Conservation (phyloP, 2,113 vertebrate genomes). For the Aegithalos caudatus region DNA sequence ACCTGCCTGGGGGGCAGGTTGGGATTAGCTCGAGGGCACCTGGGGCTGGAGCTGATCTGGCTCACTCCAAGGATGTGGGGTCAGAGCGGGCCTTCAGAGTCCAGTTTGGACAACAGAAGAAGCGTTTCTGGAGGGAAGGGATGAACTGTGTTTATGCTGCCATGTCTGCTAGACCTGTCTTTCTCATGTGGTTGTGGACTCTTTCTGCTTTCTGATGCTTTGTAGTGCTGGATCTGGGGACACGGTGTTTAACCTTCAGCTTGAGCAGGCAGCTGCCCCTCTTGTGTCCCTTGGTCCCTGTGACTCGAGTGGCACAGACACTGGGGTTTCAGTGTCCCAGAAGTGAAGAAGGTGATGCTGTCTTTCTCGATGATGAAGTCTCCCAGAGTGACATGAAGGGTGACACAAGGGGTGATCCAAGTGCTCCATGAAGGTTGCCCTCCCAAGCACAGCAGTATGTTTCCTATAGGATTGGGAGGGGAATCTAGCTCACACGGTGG, state of each 20-base stretch:
- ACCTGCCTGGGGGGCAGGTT: neutral
- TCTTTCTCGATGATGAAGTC: neutral
- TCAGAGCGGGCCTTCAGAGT: neutral
- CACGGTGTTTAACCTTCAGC: neutral
- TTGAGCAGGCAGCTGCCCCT: neutral
- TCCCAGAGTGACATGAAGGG: neutral
- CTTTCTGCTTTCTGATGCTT: neutral
- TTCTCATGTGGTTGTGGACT: rapidly evolving
- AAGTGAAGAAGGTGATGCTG: neutral
- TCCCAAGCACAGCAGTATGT: neutral
- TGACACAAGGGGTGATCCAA: neutral
- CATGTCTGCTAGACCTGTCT: neutral
- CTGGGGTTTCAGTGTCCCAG: neutral
- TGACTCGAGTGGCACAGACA: neutral
- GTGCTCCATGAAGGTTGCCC: rapidly evolving
- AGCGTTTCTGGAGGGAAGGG: neutral
- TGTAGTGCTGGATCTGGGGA: neutral
- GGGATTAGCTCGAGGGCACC: neutral
- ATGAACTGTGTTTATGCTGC: neutral
- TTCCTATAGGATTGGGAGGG: neutral
- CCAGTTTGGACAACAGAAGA: neutral
- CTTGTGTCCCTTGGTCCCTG: neutral
- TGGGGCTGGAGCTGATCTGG: neutral
- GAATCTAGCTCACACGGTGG: neutral
- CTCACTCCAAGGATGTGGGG: neutral